These are phyloP conservation scores for Hirundo rustica DNA, from an alignment of 2,797 vertebrate genomes.

Conservation along the genomic window DNA sequence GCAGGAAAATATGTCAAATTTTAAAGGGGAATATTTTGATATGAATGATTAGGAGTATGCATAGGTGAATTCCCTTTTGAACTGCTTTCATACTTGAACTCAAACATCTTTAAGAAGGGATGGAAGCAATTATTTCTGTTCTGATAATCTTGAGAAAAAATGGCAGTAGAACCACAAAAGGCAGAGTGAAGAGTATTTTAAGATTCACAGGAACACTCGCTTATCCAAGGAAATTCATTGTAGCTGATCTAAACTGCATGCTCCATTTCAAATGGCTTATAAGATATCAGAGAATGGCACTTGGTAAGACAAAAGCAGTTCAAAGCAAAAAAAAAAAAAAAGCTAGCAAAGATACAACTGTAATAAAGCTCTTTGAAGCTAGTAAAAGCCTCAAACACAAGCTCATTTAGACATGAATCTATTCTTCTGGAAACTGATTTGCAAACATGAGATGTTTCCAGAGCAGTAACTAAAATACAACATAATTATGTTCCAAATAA, in stretches of 20 bases:
- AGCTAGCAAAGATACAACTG: slow-evolving; percentile 1
- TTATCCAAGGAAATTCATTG: slow-evolving; percentile 49
- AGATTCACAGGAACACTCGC: background rate
- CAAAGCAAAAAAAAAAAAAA: background rate
- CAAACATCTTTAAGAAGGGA: background rate
- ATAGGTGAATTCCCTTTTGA: background rate
- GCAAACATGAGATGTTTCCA: background rate
- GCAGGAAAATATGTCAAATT: background rate
- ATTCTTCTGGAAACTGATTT: slow-evolving; percentile 31
- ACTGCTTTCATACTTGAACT: slow-evolving; percentile 18
- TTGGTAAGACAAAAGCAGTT: slow-evolving; percentile 43
- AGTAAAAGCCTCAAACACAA: background rate
- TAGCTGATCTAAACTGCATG: slow-evolving; percentile 22
- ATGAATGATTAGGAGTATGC: background rate
- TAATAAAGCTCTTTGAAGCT: slow-evolving; percentile 37
- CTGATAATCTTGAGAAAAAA: slow-evolving; percentile 38
- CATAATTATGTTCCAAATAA: slow-evolving; percentile 21
- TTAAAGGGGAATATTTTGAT: background rate
- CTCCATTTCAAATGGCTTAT: slow-evolving; percentile 43
- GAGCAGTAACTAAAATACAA: slow-evolving; percentile 33
- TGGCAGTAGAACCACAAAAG: slow-evolving; percentile 7
- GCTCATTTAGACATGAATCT: slow-evolving; percentile 16
- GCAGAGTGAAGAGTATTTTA: background rate
- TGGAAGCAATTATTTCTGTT: slow-evolving; percentile 28
- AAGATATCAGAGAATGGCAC: slow-evolving; percentile 2